Base-by-base conservation (phyloP, 2,113 vertebrate genomes). In the Tragelaphus buxtoni region DNA sequence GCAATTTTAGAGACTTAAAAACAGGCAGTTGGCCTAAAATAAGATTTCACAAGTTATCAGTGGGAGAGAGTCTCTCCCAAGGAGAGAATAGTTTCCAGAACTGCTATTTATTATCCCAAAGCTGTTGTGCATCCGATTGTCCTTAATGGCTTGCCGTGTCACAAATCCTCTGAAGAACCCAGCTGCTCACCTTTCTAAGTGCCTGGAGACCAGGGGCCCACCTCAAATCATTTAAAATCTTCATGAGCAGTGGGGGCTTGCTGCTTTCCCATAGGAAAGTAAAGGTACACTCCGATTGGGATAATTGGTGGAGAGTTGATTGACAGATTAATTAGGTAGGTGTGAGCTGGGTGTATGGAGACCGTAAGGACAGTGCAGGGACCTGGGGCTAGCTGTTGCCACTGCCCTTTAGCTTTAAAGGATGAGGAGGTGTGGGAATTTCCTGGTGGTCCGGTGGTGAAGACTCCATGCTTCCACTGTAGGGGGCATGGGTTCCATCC, bases 101-200 rank as follows among this genome's bases (percentile, higher is more conserved):
- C 30, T 72, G 51, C 65, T 55, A 4, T 81, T 84, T 35, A 32
- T 20, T 76, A 53, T 35, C 53, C 89, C 56, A 42, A 63, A 65
- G 53, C 6, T 58, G 81, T 28, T 18, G 45, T 6, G 6, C 55
- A 35, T 20, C 51, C 60, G 18, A 65, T 0, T 2, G 4, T 20
- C 39, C 42, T 32, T 32, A 24, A 30, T 0, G 11, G 58, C 24
- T 9, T 28, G 35, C 32, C 17, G 2, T 0, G 9, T 28, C 61
- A 16, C 17, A 18, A 18, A 1, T 14, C 14, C n/a, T 81, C 53
- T 1, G 45, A 53, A 77, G 69, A 77, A 22, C 8, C 0, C 1
- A 2, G 20, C n/a, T 32, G 1, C 0, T 2, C 3, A 1, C 22
- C 14, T 49, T 47, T 63, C 4, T 20, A 32, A 47, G 56, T 14